Percentiles rank a stretch among this genome's conserved stretches.
These are phyloP conservation scores for Xanthorhoe designata DNA, from an alignment of 2,888 invertebrate genomes.

Conservation along the genomic window DNA sequence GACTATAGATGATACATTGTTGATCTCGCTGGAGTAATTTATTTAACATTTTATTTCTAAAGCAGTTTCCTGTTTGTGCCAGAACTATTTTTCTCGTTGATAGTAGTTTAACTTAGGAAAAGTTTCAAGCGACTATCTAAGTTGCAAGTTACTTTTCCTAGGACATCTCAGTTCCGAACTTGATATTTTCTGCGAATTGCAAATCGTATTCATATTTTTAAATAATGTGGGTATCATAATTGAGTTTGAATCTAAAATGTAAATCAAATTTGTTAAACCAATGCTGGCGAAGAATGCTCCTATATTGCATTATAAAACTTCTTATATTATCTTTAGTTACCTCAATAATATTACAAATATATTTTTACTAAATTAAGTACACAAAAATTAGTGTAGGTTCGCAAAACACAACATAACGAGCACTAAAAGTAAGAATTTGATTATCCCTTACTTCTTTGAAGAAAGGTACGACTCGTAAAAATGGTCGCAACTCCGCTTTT, in stretches of 20 bases:
- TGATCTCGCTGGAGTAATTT: constrained; percentile 18
- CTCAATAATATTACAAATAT: no score
- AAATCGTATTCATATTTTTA: not conserved
- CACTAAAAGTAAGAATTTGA: constrained; percentile 1
- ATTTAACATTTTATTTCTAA: constrained; percentile 25
- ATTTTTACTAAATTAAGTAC: not conserved
- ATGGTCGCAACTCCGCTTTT: constrained; percentile 7
- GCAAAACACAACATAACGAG: not conserved
- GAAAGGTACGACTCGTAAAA: constrained; percentile 12
- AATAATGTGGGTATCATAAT: not conserved
- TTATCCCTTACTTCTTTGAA: constrained; percentile 1
- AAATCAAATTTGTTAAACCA: not conserved
- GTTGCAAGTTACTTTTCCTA: constrained; percentile 20
- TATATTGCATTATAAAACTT: no score
- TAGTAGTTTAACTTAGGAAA: constrained; percentile 19
- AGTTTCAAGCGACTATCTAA: constrained; percentile 17
- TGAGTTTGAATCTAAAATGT: not conserved
- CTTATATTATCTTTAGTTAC: no score
- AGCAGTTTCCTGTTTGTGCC: constrained; percentile 23
- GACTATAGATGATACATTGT: constrained; percentile 14
- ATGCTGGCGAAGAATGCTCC: no score
- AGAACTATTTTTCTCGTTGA: constrained; percentile 20
- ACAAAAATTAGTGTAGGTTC: not conserved
- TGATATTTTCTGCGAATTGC: constrained; percentile 6
- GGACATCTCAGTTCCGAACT: constrained; percentile 12